Evolutionary conservation across 2,888 invertebrate genomes (phyloP), one percentile per base, ranked within the genome.

Genomic region (Tetanocera ferruginea): DNA sequence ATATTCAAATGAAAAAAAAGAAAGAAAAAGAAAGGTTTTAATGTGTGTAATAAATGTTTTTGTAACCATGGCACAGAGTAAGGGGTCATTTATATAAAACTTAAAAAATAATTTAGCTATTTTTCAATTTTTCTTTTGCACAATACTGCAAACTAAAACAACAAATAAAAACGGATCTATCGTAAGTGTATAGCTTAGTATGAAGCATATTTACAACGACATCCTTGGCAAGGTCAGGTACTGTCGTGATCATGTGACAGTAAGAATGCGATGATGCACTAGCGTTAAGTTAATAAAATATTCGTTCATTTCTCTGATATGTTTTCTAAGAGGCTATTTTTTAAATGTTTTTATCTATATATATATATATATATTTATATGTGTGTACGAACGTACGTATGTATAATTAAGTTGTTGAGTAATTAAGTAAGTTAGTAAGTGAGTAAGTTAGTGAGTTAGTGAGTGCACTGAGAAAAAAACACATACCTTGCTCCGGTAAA

Each of bases 321-420:
- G 88, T 88, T 87, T 43, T 89, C 88, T 88, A 88, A 88, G 87
- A 88, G 89, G 87, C 89, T 88, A 88, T 85, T 83, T 86, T n/a
- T 80, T 78, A 80, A 79, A 78, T 25, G 14, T 70, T 51, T 34
- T 17, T n/a, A 37, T 60, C 19, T 70, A 51, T 64, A 37, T 25
- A 37, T 60, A 6, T 55, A 57, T 57, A 51, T 17, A 34, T 52
- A n/a, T 19, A 11, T 28, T 14, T n/a, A 5, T 31, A 52, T n/a
- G 28, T 34, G 5, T 71, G 43, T 69, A 69, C 49, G 23, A 23
- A 69, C 51, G 25, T 69, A 43, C 34, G 49, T 49, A 25, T 69
- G 23, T 52, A 70, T 52, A 11, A 11, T 23, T 60, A 25, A 23
- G 28, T 60, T 25, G 11, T 14, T 60, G n/a, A 60, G 57, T 43